These are phyloP conservation scores for Nicator chloris DNA, from an alignment of 2,113 vertebrate species.

Conservation along the genomic window DNA sequence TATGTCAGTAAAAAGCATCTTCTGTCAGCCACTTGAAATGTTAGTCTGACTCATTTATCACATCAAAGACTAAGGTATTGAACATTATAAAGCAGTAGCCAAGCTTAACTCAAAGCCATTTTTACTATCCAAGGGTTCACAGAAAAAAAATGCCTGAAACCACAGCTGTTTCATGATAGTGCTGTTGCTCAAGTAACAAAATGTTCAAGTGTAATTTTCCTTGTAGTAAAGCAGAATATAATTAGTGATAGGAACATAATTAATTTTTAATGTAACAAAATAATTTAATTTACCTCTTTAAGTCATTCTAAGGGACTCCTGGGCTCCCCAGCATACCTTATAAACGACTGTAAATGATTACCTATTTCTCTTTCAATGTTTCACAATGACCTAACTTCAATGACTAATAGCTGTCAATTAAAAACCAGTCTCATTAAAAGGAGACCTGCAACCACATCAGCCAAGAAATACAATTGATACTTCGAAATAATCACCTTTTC, in stretches of 20 bases:
- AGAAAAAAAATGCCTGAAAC: not conserved
- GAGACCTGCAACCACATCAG: not conserved
- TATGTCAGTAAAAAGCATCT: not conserved
- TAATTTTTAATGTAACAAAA: not conserved
- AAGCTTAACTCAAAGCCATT: not conserved
- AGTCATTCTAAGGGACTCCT: not conserved
- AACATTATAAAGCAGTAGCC: not conserved
- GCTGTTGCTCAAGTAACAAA: not conserved
- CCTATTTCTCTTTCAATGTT: not conserved
- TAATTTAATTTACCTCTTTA: not conserved
- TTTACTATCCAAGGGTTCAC: not conserved
- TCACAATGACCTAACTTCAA: not conserved
- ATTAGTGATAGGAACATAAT: not conserved
- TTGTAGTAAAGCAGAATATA: not conserved
- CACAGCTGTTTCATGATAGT: not conserved
- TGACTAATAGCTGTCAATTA: not conserved
- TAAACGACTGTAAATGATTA: not conserved
- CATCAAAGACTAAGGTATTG: not conserved
- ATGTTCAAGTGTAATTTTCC: not conserved
- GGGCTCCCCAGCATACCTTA: not conserved
- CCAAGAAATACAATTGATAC: not conserved
- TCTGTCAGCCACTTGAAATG: not conserved
- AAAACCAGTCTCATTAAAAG: not conserved
- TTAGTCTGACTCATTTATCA: not conserved
- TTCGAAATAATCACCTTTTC: not conserved